Conservation (phyloP, 2,113 vertebrate species). For the Macaca nemestrina region DNA sequence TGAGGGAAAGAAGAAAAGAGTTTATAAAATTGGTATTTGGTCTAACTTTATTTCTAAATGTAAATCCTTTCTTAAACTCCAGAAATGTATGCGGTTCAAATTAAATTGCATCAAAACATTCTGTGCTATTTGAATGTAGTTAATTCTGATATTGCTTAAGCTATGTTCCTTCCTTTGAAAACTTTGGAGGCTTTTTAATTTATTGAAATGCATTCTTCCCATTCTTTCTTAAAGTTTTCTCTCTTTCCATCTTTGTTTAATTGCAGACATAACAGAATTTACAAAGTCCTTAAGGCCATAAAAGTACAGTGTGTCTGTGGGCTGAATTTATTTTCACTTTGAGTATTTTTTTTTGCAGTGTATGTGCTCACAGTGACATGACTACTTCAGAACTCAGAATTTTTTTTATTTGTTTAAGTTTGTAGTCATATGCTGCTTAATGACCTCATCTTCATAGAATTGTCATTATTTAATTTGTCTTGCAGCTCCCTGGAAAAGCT, state of each 20-base stretch:
- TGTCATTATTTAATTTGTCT: not conserved
- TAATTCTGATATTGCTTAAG: not conserved
- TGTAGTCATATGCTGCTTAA: not conserved
- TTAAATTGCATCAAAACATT: not conserved
- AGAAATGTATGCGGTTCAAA: not conserved
- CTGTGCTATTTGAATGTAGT: not conserved
- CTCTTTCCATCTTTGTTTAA: not conserved
- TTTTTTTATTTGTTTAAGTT: not conserved
- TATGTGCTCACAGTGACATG: not conserved
- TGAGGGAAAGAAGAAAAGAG: not conserved
- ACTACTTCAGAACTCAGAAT: not conserved
- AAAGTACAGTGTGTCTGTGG: not conserved
- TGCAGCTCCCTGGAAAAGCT: not conserved
- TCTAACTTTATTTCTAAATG: not conserved
- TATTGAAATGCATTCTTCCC: not conserved
- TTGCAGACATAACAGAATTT: not conserved
- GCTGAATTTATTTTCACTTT: slow-evolving; percentile 32
- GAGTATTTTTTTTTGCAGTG: not conserved
- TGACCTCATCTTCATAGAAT: not conserved
- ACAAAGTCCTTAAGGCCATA: not conserved
- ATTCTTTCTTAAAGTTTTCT: not conserved
- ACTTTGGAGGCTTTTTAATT: not conserved
- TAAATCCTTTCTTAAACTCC: not conserved
- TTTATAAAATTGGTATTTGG: not conserved
- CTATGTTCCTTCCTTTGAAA: not conserved